These are phyloP conservation scores for Colistium nudipinnis DNA, from an alignment of 2,113 vertebrate genomes.

Conservation along the genomic window DNA sequence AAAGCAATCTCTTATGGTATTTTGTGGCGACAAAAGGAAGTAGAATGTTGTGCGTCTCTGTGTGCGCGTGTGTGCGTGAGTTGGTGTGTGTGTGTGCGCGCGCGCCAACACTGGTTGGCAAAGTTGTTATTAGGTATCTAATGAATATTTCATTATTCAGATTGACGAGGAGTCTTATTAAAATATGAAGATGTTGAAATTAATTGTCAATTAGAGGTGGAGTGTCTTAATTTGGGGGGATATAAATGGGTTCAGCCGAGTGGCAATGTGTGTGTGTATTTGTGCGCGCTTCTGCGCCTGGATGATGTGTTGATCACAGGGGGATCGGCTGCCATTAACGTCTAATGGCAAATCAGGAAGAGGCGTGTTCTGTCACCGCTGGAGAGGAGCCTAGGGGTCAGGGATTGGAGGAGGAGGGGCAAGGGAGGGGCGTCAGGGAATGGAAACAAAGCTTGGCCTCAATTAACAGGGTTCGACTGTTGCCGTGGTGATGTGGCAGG, in stretches of 20 bases:
- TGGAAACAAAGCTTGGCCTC: slow-evolving; percentile 83
- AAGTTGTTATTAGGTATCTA: slow-evolving; percentile 81
- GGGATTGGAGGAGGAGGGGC: slow-evolving; percentile 72
- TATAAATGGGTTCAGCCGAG: slow-evolving; percentile 80
- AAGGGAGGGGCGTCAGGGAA: slow-evolving; percentile 71
- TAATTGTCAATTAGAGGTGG: slow-evolving; percentile 87
- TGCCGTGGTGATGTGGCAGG: slow-evolving; percentile 78
- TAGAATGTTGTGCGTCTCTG: slow-evolving; percentile 33
- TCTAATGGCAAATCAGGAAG: slow-evolving; percentile 83
- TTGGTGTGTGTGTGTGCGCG: slow-evolving; percentile 27
- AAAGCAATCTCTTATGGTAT: slow-evolving; percentile 17
- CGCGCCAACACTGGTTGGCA: slow-evolving; percentile 43
- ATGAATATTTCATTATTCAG: slow-evolving; percentile 88
- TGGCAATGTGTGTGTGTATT: slow-evolving; percentile 40
- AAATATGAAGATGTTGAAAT: slow-evolving; percentile 89
- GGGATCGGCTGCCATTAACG: slow-evolving; percentile 78
- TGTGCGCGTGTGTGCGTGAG: slow-evolving; percentile 27
- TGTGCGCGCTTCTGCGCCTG: slow-evolving; percentile 41
- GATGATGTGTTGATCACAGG: slow-evolving; percentile 68
- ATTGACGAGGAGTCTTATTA: slow-evolving; percentile 87
- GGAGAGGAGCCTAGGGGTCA: slow-evolving; percentile 75
- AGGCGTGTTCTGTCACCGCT: slow-evolving; percentile 76
- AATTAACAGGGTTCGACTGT: slow-evolving; percentile 81
- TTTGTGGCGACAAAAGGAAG: slow-evolving; percentile 33
- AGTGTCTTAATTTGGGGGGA: slow-evolving; percentile 86